phyloP scores from a whole-genome alignment of 2,888 invertebrate genomes.

The Rhodophaea formosa region DNA sequence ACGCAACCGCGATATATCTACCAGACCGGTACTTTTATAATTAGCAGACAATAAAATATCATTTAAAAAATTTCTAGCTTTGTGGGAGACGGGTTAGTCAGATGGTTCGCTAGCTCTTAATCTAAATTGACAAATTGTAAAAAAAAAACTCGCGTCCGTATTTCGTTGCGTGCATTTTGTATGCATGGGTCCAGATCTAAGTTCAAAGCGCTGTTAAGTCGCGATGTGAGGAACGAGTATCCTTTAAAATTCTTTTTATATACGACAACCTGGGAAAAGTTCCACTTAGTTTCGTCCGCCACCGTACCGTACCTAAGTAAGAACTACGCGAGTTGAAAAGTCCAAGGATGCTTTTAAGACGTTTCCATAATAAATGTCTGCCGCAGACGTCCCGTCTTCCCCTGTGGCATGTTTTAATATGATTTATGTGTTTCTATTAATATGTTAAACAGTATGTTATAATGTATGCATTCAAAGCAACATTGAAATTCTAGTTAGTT shows the following conservation, averaged over 20 bases:
- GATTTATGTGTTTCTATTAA: neutral
- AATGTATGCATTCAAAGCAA: too few relatives aligned
- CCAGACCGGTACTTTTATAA: too few relatives aligned
- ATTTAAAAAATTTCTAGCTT: too few relatives aligned
- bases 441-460: neutral
- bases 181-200: conserved; percentile 30
- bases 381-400: conserved; percentile 25
- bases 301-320: conserved; percentile 64
- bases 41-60: too few relatives aligned
- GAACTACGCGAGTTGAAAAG: conserved; percentile 65
- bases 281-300: conserved; percentile 70
- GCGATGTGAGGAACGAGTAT: conserved; percentile 47
- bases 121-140: too few relatives aligned
- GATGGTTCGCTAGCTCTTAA: too few relatives aligned
- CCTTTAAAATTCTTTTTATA: conserved; percentile 74
- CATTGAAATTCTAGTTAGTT: too few relatives aligned
- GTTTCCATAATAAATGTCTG: conserved; percentile 63
- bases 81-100: too few relatives aligned
- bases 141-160: neutral
- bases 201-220: conserved; percentile 55
- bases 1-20: too few relatives aligned
- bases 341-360: conserved; percentile 66
- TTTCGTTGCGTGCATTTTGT: conserved; percentile 4
- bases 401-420: conserved; percentile 7
- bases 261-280: conserved; percentile 69